Conservation (phyloP, 2,113 vertebrate genomes). For the Phocoena phocoena region DNA sequence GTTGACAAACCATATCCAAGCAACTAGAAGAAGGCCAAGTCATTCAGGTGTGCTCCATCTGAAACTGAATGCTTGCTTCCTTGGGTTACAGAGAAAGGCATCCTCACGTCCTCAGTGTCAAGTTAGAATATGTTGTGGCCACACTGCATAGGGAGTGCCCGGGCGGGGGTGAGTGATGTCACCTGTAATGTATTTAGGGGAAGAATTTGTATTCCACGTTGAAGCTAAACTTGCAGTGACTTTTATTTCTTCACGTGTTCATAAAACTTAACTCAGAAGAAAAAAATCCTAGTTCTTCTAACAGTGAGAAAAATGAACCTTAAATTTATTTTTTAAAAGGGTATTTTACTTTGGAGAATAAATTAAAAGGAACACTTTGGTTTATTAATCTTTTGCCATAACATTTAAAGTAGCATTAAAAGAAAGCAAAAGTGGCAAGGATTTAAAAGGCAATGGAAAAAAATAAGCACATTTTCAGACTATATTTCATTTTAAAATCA, state of each 20-base stretch:
- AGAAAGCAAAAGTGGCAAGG: background rate
- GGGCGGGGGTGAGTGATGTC: no score
- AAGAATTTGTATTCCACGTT: background rate
- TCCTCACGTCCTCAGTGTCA: background rate
- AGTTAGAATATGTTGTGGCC: background rate
- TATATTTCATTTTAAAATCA: background rate
- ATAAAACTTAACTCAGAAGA: background rate
- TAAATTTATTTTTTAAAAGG: background rate
- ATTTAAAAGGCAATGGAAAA: background rate
- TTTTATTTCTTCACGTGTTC: background rate
- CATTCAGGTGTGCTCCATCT: no score
- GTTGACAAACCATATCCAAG: background rate
- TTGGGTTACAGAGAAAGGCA: background rate
- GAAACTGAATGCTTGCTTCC: background rate
- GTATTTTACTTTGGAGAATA: background rate
- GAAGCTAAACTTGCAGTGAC: background rate
- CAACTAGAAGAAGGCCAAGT: background rate
- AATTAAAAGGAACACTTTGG: background rate
- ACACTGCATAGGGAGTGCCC: background rate
- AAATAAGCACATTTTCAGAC: background rate
- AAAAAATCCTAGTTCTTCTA: background rate
- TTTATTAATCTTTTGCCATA: background rate
- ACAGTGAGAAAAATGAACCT: background rate
- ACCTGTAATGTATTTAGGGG: background rate
- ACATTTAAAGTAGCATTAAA: background rate